Evolutionary conservation across 2,113 vertebrate genomes (phyloP), one percentile per base, ranked within the genome.

Genomic region (Chelonoidis abingdonii): DNA sequence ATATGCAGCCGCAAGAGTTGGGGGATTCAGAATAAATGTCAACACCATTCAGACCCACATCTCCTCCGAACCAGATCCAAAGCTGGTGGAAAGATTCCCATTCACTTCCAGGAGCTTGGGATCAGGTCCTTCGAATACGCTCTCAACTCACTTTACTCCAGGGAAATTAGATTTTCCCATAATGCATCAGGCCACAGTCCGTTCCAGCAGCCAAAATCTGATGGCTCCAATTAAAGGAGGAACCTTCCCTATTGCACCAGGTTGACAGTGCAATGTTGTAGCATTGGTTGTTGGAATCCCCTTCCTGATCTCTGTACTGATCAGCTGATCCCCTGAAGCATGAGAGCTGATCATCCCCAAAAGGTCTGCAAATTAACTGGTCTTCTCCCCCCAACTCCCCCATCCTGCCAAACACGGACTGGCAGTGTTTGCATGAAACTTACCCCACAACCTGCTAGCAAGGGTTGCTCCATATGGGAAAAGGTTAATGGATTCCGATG

Each of bases 1-100:
- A 96, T 98, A 80, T 9, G 0, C 81, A 1, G 90, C 78, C 35
- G 1, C 89, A 44, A 44, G 91, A 3, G 1, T 14, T 2, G 47
- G 91, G 89, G 80, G 88, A 89, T 75, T 89, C 88, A 49, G 94
- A 95, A 89, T 87, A 92, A 80, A 87, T 0, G 56, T 92, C 96
- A 52, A 93, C 86, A 49, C 87, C 19, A 44, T 86, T 11, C 69
- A 0, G 8, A 13, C 93, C 47, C 11, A 54, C 75, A 91, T 83
- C 83, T 65, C 57, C 93, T 85, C 7, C 0, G 56, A 75, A 29
- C 35, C 79, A 19, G 31, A 53, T n/a, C 50, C 81, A 29, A 25
- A 57, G 54, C 53, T 5, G 1, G 50, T 1, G 69, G 80, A 82
- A 59, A 89, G 2, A 57, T 24, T 6, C 19, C 83, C 89, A 24